Percentiles rank a stretch among this genome's conserved stretches.
Conservation (phyloP, 2,888 invertebrate species). For the Drosophila kanekoi region DNA sequence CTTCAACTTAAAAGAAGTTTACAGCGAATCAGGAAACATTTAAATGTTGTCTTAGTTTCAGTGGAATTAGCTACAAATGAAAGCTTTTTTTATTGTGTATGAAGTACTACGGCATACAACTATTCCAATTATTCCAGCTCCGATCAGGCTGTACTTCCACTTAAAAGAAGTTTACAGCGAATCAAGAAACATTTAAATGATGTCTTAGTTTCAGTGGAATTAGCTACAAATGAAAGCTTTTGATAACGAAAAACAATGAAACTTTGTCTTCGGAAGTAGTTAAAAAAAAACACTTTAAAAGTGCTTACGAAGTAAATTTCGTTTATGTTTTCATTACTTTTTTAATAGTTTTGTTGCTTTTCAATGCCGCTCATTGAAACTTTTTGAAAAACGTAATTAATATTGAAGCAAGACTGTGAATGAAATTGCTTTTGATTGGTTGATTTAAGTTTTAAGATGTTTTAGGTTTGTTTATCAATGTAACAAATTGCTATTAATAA, state of each 20-base stretch:
- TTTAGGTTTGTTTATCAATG: constrained; percentile 26
- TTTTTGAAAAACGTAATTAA: not conserved
- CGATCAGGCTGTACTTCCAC: no score
- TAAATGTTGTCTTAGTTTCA: constrained; percentile 3
- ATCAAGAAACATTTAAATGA: constrained; percentile 10
- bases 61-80: not conserved
- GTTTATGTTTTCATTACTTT: not conserved
- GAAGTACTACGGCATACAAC: not conserved
- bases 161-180: not conserved
- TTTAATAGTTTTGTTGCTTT: not conserved
- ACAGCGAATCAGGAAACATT: constrained; percentile 5
- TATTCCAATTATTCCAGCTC: not conserved
- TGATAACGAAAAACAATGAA: no score
- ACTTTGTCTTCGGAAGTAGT: no score
- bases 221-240: not conserved
- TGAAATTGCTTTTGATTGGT: constrained; percentile 63
- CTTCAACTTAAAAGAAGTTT: no score
- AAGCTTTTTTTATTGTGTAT: constrained; percentile 8
- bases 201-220: constrained; percentile 2
- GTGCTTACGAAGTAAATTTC: not conserved
- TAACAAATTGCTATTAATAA: constrained; percentile 23
- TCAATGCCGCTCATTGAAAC: not conserved
- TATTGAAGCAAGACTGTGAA: constrained; percentile 61
- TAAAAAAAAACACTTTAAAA: not conserved
- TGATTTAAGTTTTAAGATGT: constrained; percentile 44